Base-by-base conservation (phyloP, 2,113 vertebrate species). In the Gopherus flavomarginatus region DNA sequence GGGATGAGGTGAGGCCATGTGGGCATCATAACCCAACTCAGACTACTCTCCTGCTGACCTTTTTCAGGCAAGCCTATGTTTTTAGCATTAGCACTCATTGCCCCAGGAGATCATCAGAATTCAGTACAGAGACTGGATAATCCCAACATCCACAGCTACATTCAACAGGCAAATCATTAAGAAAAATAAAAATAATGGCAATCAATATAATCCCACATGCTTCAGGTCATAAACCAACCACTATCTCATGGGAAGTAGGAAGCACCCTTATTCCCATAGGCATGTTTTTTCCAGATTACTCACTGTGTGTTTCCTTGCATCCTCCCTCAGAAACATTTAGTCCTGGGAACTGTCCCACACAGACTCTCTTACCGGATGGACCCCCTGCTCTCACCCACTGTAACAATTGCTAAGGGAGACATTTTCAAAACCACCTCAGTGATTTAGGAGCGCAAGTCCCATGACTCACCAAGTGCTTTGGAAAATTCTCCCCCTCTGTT, bases 161-260 rank as follows among this genome's bases (percentile, higher is more conserved):
- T 89, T 95, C 90, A 89, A 87, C 56, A 31, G 56, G 88, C 52
- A 85, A 69, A 53, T 90, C 88, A 87, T 81, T 62, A 94, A 85
- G 81, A 87, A 81, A 65, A 89, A 65, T 83, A 94, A 83, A 83
- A 59, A 80, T 44, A 19, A n/a, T 42, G 38, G 21, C 10, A 9
- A 9, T 24, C 69, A 42, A 9, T 35, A 38, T 72, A 21, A 72
- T 21, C 35, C 9, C 65, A 69, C 19, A 72, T 42, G 21, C n/a
- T 11, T 38, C 19, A 3, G 4, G 11, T 19, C 72, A 75, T 26
- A 75, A 38, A 75, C n/a, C 19, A 42, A 13, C n/a, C 11, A n/a
- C 35, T 38, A n/a, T n/a, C 35, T n/a, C 35, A 17, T 8, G 17
- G 65, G 65, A n/a, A 17, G 8, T 65, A n/a, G 31, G 35, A 69